phyloP scores from a whole-genome alignment of 2,113 vertebrate species.

The Gasterosteus nipponicus region DNA sequence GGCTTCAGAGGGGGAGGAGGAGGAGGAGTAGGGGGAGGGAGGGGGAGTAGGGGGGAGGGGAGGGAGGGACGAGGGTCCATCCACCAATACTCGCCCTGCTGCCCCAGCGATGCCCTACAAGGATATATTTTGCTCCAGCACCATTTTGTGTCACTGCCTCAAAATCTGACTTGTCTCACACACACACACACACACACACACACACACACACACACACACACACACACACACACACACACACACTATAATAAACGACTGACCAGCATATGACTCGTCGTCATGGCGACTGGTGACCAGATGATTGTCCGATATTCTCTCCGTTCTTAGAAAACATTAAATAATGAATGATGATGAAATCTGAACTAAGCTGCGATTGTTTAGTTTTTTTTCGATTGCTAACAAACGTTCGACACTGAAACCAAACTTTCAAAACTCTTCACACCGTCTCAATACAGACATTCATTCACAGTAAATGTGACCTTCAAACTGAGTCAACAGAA shows the following conservation, averaged over 20 bases:
- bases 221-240: slow-evolving; percentile 20
- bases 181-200: neutral
- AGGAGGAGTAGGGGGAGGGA: slow-evolving; percentile 49
- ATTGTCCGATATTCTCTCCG: no score
- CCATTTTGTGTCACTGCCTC: slow-evolving; percentile 45
- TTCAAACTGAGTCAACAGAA: no score
- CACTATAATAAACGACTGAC: neutral
- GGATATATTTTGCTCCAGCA: slow-evolving; percentile 72
- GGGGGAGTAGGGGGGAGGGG: slow-evolving; percentile 9
- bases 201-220: neutral
- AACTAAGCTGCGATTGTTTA: no score
- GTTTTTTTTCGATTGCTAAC: no score
- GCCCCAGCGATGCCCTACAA: slow-evolving; percentile 78
- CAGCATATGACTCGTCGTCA: no score
- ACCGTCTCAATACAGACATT: no score
- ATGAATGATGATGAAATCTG: no score
- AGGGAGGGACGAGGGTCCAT: neutral
- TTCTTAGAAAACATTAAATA: no score
- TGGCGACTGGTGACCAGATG: no score
- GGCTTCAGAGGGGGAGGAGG: slow-evolving; percentile 50
- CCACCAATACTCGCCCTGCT: slow-evolving; percentile 71
- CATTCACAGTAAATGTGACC: no score
- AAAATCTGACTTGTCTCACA: slow-evolving; percentile 42
- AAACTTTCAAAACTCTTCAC: no score
- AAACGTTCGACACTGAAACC: no score